Percentiles rank a stretch among this genome's conserved stretches.
These are phyloP conservation scores for Mantis religiosa DNA, from an alignment of 2,888 invertebrate genomes.

Conservation along the genomic window DNA sequence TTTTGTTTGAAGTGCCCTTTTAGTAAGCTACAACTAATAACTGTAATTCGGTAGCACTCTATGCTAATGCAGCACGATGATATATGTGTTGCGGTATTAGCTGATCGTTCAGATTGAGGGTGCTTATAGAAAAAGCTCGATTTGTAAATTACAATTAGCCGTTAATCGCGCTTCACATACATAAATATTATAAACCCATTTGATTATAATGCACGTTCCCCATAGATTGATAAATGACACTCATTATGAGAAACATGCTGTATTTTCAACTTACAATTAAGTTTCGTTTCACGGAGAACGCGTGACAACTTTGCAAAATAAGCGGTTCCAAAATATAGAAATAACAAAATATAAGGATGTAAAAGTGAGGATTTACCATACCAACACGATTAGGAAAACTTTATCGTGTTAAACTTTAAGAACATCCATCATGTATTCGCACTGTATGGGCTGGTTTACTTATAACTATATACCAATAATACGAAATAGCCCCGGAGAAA, in stretches of 20 bases:
- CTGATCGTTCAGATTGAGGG: not conserved
- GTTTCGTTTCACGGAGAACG: too few relatives aligned
- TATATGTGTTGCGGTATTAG: not conserved
- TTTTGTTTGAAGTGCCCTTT: too few relatives aligned
- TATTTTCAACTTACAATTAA: not conserved
- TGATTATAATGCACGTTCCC: not conserved
- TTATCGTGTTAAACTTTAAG: too few relatives aligned
- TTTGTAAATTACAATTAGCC: not conserved
- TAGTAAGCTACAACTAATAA: not conserved
- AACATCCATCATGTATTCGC: too few relatives aligned
- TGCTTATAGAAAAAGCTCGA: not conserved
- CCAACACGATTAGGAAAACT: too few relatives aligned
- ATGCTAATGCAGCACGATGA: not conserved
- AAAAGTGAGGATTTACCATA: too few relatives aligned
- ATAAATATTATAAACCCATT: not conserved
- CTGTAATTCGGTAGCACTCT: not conserved
- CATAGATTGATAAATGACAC: not conserved
- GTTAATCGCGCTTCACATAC: not conserved
- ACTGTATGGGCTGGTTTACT: too few relatives aligned
- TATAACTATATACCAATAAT: too few relatives aligned
- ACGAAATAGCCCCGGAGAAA: too few relatives aligned
- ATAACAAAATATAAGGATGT: too few relatives aligned
- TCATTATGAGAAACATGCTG: not conserved
- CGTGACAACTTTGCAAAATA: too few relatives aligned
- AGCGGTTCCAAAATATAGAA: too few relatives aligned